phyloP scores from a whole-genome alignment of 2,113 vertebrate genomes.

The Chrysochloris asiatica region DNA sequence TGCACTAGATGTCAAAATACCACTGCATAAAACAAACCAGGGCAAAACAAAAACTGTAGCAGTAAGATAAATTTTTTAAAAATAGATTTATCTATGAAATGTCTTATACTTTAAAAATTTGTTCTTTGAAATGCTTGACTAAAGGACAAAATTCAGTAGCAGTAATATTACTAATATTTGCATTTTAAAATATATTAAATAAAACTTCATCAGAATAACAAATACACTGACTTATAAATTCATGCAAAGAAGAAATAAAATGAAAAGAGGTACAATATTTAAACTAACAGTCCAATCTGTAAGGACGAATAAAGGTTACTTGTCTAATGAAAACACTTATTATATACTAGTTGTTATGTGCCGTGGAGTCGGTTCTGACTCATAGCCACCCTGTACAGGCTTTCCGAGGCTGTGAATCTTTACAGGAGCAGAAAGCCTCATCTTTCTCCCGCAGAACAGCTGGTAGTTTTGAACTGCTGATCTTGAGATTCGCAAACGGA shows the following conservation, averaged over 20 bases:
- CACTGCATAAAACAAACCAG: neutral
- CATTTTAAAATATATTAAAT: constrained; percentile 39
- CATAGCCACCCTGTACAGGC: too few relatives aligned
- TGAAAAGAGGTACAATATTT: neutral
- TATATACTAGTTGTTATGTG: constrained; percentile 16
- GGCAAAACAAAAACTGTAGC: neutral
- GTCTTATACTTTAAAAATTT: neutral
- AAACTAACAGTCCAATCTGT: neutral
- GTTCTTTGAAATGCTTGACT: constrained; percentile 25
- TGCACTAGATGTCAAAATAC: neutral
- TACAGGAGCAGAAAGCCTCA: too few relatives aligned
- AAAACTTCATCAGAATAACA: constrained; percentile 42
- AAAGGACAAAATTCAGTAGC: constrained; percentile 15
- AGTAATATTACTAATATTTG: constrained; percentile 35
- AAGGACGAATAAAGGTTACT: constrained; percentile 43
- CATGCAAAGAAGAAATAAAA: constrained; percentile 42
- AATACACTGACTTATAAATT: neutral
- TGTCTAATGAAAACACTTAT: neutral
- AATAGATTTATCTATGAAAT: constrained; percentile 40
- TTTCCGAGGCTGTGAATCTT: too few relatives aligned
- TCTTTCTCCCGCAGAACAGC: too few relatives aligned
- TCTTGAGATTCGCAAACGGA: too few relatives aligned
- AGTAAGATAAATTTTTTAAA: neutral
- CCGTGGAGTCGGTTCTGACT: too few relatives aligned
- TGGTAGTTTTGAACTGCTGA: too few relatives aligned